These are phyloP conservation scores for Nymphalis polychloros DNA, from an alignment of 2,888 invertebrate species.

Conservation along the genomic window DNA sequence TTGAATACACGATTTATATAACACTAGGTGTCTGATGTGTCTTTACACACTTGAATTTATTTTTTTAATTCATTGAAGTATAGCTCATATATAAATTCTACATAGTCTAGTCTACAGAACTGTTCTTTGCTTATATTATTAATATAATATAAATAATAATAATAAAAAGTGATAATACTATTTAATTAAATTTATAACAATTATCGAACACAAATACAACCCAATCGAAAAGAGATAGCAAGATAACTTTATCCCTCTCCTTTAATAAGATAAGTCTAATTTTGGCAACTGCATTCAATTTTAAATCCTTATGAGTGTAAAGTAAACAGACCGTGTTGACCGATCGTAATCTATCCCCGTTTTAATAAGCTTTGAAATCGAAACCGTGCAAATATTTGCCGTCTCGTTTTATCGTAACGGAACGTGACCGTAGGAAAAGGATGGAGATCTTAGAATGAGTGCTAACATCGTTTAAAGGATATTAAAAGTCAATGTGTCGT, in stretches of 20 bases:
- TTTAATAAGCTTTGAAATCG: slow-evolving; percentile 51
- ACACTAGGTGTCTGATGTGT: neutral
- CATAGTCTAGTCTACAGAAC: no score
- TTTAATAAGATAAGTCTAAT: neutral
- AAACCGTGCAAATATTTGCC: slow-evolving; percentile 27
- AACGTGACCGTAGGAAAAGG: slow-evolving; percentile 24
- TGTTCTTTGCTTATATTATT: no score
- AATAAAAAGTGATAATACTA: no score
- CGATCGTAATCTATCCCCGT: slow-evolving; percentile 48
- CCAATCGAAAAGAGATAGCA: no score
- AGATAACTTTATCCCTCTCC: neutral
- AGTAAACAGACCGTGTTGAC: slow-evolving; percentile 3
- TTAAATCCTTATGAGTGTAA: slow-evolving; percentile 6
- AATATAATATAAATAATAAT: no score
- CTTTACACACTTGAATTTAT: neutral
- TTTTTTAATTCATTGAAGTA: no score
- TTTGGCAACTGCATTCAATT: slow-evolving; percentile 1
- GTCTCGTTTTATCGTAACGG: slow-evolving; percentile 16
- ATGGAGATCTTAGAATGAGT: slow-evolving; percentile 20
- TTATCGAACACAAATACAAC: no score
- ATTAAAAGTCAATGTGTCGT: slow-evolving; percentile 9
- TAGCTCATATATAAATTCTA: no score
- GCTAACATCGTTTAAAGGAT: slow-evolving; percentile 6
- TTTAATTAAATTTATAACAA: no score
- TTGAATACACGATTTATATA: slow-evolving; percentile 9